Base-by-base conservation (phyloP, 1,140 invertebrate species). In the Mizuhopecten yessoensis region DNA sequence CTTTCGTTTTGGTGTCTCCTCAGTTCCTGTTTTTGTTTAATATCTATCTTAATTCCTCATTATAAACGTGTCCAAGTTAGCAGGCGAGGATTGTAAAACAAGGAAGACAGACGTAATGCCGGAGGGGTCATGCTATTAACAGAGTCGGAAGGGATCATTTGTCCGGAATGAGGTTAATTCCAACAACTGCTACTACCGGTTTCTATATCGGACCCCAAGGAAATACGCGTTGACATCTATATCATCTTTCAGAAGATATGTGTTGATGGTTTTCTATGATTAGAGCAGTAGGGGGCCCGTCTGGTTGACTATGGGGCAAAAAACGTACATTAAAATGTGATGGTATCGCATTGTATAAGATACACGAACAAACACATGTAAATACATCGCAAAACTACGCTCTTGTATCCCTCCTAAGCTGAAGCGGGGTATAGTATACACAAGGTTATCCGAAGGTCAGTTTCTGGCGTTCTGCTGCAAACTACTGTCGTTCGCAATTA, bases 311-410 rank as follows among this genome's bases (percentile, higher is more conserved):
- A n/a, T 5, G 57, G 29, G 57, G 0, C 5, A 29, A 75, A 75
- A 75, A 75, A 75, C 23, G 20, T 5, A 5, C 57, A 75, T 75
- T 7, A 75, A 75, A 75, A 75, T 75, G 57, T 75, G 57, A 75
- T 75, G n/a, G 57, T 29, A 75, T 75, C 57, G 57, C 57, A 5
- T n/a, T 75, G 57, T 75, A 75, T 75, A 75, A 75, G 57, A 75
- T 5, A 75, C 57, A 29, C 15, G 57, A 29, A 29, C 29, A 75
- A 75, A 75, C 57, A 75, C 11, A 17, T 29, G 57, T 75, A 75
- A 75, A 75, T 75, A 45, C 42, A 45, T 45, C 9, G 42, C 9
- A 39, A 45, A 45, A 45, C 57, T 75, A 75, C 57, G 29, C 1
- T 29, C 57, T 29, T n/a, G 57, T 75, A 29, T 75, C 17, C 15